These are phyloP conservation scores for Loxodonta africana DNA, from an alignment of 2,113 vertebrate genomes.

Conservation along the genomic window DNA sequence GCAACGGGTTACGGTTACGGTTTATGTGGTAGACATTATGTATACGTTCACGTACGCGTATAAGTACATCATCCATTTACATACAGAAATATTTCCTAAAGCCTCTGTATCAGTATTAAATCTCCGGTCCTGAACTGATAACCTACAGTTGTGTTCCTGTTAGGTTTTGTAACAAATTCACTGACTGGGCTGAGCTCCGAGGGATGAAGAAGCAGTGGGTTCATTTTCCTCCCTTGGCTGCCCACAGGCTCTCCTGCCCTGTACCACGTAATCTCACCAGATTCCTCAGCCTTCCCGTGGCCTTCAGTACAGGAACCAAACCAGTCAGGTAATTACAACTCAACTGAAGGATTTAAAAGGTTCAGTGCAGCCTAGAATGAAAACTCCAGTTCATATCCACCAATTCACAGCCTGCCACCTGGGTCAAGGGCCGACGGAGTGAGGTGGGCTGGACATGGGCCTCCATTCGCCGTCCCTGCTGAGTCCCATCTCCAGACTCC, in stretches of 20 bases:
- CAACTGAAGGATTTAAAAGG: not conserved
- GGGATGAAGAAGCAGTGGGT: not conserved
- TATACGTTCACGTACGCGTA: rapidly evolving
- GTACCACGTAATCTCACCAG: not conserved
- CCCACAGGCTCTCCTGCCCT: too few species aligned
- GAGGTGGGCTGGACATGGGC: rapidly evolving
- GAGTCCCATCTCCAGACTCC: not conserved
- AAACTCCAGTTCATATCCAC: not conserved
- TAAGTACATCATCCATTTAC: not conserved
- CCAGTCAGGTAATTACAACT: not conserved
- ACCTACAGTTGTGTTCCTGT: not conserved
- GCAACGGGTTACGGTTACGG: too few species aligned
- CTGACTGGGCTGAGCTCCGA: not conserved
- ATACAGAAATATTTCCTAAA: not conserved
- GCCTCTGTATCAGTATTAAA: not conserved
- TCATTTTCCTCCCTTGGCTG: not conserved
- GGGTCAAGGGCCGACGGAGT: rapidly evolving
- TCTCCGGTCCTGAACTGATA: not conserved
- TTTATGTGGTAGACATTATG: not conserved
- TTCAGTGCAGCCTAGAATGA: rapidly evolving
- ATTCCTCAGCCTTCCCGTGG: not conserved
- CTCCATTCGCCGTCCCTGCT: not conserved
- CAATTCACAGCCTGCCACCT: rapidly evolving
- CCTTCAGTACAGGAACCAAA: not conserved
- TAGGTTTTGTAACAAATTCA: not conserved